phyloP scores from a whole-genome alignment of 1,140 invertebrate species.

The Listronotus oregonensis region DNA sequence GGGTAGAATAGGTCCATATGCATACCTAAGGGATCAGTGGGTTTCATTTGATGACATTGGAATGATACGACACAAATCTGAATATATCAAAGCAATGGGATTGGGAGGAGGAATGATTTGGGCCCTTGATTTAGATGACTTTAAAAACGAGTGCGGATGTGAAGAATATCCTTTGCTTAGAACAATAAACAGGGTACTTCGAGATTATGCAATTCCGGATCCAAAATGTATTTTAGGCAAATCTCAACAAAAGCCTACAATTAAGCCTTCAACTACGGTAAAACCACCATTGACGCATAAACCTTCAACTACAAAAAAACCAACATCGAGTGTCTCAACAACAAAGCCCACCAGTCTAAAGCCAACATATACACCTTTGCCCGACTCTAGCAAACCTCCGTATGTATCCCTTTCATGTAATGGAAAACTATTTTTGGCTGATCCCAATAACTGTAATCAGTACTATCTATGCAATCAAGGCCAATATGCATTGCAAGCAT shows the following conservation, averaged over 20 bases:
- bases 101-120: slow-evolving; percentile 87
- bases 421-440: slow-evolving; percentile 64
- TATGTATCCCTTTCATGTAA: slow-evolving; percentile 56
- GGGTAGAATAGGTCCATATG: slow-evolving; percentile 77
- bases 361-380: slow-evolving; percentile 3
- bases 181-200: slow-evolving; percentile 76
- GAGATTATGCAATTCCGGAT: slow-evolving; percentile 62
- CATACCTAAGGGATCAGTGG: slow-evolving; percentile 78
- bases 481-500: slow-evolving; percentile 66
- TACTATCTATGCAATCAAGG: slow-evolving; percentile 80
- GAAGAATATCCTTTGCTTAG: slow-evolving; percentile 79
- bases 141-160: slow-evolving; percentile 75
- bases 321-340: not conserved
- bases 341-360: not conserved
- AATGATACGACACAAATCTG: slow-evolving; percentile 73
- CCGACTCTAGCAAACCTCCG: not conserved
- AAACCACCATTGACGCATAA: not conserved
- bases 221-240: slow-evolving; percentile 51
- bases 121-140: slow-evolving; percentile 78
- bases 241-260: slow-evolving; percentile 8
- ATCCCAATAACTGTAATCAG: slow-evolving; percentile 74
- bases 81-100: slow-evolving; percentile 74
- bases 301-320: not conserved
- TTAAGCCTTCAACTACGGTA: slow-evolving; percentile 22
- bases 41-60: slow-evolving; percentile 81